phyloP scores from a whole-genome alignment of 2,113 vertebrate genomes.

The Fregata magnificens region DNA sequence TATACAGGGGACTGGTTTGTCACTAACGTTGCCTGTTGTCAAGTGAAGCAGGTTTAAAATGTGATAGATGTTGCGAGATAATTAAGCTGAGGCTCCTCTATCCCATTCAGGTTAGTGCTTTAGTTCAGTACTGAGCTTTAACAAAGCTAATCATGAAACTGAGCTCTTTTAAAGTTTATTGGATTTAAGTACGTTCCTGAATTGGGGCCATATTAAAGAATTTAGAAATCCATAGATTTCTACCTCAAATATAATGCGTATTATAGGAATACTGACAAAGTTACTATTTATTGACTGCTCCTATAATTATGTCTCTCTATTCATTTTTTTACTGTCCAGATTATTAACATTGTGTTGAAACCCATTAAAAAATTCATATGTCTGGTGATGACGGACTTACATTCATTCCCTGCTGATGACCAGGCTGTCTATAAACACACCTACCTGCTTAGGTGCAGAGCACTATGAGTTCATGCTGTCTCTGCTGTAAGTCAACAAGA shows the following conservation, averaged over 20 bases:
- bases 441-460: slow-evolving; percentile 4
- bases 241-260: background rate
- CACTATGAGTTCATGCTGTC: background rate
- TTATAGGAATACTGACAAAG: background rate
- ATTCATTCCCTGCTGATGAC: background rate
- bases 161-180: background rate
- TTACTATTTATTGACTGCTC: background rate
- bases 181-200: background rate
- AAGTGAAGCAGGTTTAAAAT: background rate
- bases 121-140: background rate
- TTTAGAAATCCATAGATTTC: background rate
- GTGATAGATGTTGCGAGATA: background rate
- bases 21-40: background rate
- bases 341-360: background rate
- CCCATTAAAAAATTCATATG: background rate
- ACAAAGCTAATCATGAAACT: background rate
- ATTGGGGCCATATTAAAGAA: background rate
- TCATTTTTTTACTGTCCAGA: background rate
- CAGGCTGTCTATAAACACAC: background rate
- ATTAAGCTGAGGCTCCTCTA: background rate
- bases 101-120: background rate
- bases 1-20: background rate
- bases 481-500: slow-evolving; percentile 23
- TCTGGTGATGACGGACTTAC: background rate
- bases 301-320: background rate